Percentiles rank a stretch among this genome's conserved stretches.
Evolutionary conservation across 1,140 invertebrate species (phyloP).

Genomic region (Eriosoma lanigerum): DNA sequence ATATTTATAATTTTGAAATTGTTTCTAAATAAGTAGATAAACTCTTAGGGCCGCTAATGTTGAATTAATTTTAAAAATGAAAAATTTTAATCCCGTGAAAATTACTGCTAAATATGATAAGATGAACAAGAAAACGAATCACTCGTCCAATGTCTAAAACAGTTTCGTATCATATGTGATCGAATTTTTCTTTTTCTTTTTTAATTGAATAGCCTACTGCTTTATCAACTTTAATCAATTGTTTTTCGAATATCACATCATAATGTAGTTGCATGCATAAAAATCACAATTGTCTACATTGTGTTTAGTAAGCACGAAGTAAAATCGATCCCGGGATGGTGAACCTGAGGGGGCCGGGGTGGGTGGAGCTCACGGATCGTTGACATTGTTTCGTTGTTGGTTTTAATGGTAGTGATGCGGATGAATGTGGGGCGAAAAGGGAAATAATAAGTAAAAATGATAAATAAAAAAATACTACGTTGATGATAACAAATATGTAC

Average conservation of each 20-base stretch:
- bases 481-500: neutral
- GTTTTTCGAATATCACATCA: neutral
- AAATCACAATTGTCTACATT: constrained; percentile 18
- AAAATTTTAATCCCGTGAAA: no score
- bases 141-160: neutral
- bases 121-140: no score
- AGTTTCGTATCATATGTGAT: neutral
- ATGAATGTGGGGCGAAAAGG: neutral
- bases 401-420: constrained; percentile 3
- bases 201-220: neutral
- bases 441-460: constrained; percentile 36
- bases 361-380: constrained; percentile 47
- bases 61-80: no score
- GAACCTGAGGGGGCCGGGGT: constrained; percentile 18
- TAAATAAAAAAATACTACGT: neutral
- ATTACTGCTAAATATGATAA: no score
- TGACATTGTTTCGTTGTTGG: constrained; percentile 43
- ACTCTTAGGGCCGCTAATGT: no score
- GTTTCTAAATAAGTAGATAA: no score
- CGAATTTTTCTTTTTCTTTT: neutral
- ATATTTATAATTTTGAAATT: no score
- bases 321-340: constrained; percentile 42
- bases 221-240: neutral
- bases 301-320: constrained; percentile 15
- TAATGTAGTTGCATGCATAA: neutral